Percentiles rank a stretch among this genome's conserved stretches.
phyloP scores from a whole-genome alignment of 1,140 invertebrate genomes.

The Diplogasteroides magnus region DNA sequence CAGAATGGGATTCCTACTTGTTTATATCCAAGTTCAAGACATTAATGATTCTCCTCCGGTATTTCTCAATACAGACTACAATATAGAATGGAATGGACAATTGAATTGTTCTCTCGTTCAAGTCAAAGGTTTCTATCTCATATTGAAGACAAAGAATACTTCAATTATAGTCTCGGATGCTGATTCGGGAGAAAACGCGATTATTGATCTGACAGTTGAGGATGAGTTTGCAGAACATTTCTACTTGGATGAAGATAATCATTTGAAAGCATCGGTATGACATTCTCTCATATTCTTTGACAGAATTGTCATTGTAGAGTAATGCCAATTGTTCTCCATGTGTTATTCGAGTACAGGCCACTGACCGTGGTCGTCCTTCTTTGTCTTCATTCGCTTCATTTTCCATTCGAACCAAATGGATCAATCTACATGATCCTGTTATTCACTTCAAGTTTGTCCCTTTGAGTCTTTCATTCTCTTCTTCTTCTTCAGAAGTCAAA shows the following conservation, averaged over 20 bases:
- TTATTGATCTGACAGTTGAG: neutral
- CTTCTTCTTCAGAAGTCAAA: too few relatives aligned
- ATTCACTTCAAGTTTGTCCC: neutral
- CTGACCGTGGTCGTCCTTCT: neutral
- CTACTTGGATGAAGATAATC: neutral
- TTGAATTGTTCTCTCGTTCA: neutral
- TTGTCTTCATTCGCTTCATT: neutral
- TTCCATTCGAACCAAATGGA: neutral
- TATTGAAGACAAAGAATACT: neutral
- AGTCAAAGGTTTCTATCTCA: neutral
- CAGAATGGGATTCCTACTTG: neutral
- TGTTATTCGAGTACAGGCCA: neutral
- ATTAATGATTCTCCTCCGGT: neutral
- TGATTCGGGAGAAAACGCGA: neutral
- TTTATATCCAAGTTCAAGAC: neutral
- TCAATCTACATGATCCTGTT: neutral
- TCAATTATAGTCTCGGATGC: neutral
- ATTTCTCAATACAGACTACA: neutral
- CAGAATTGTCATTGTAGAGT: too few relatives aligned
- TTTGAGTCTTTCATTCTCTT: too few relatives aligned
- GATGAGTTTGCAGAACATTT: neutral
- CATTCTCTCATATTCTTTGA: too few relatives aligned
- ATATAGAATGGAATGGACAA: neutral
- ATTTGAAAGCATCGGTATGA: too few relatives aligned
- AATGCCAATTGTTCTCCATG: neutral